These are phyloP conservation scores for Indri indri DNA, from an alignment of 2,113 vertebrate species.

Conservation along the genomic window DNA sequence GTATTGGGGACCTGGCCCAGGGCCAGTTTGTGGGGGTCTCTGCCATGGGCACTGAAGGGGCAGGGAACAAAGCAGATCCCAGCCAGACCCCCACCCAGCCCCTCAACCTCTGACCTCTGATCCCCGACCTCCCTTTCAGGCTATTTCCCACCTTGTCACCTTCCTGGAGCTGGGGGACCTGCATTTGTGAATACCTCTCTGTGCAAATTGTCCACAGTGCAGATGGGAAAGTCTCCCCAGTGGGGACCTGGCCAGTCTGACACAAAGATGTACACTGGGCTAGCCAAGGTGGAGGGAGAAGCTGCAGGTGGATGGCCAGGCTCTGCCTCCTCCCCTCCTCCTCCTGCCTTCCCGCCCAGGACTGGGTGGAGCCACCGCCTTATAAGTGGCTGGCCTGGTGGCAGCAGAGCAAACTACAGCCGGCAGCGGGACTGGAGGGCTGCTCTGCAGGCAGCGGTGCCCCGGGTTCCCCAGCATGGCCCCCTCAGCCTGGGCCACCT, in stretches of 20 bases:
- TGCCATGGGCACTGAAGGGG: background rate
- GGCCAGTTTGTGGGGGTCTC: background rate
- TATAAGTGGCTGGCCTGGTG: constrained; percentile 37
- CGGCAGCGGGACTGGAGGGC: background rate
- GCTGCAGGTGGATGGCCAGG: constrained; percentile 29
- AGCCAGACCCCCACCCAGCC: background rate
- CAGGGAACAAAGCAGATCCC: background rate
- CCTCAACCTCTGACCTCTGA: background rate
- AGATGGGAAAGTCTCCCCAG: background rate
- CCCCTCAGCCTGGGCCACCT: constrained; percentile 46
- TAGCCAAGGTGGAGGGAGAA: background rate
- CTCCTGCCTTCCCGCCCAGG: constrained; percentile 1
- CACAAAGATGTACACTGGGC: background rate
- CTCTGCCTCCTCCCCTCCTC: background rate
- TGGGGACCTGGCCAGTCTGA: too few species aligned
- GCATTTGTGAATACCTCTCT: background rate
- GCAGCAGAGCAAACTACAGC: background rate
- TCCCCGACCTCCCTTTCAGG: background rate
- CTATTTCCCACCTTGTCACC: background rate
- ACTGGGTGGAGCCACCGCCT: constrained; percentile 48
- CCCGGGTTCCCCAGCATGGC: constrained; percentile 13
- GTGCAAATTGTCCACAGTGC: background rate
- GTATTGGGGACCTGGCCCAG: background rate
- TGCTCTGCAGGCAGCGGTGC: background rate
- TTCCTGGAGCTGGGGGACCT: background rate